Conservation (phyloP, 2,113 vertebrate species). For the Saccopteryx bilineata region DNA sequence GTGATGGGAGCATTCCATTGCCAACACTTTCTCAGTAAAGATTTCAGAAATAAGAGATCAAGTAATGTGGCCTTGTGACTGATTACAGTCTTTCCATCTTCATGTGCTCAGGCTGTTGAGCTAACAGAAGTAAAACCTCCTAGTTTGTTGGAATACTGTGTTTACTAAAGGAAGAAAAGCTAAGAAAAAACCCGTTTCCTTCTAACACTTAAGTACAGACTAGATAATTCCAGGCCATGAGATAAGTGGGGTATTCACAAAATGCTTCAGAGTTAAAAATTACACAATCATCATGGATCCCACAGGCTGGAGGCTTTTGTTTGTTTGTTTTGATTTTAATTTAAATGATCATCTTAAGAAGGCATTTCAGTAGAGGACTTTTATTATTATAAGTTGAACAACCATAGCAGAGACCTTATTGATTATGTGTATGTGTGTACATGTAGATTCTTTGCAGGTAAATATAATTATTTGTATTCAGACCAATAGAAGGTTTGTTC, state of each 20-base stretch:
- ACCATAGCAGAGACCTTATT: not conserved
- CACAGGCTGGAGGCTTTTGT: not conserved
- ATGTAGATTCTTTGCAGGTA: not conserved
- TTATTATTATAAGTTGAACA: not conserved
- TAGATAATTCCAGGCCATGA: not conserved
- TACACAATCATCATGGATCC: not conserved
- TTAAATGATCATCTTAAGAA: conserved; percentile 48
- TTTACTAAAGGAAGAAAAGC: conserved; percentile 46
- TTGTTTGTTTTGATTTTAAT: not conserved
- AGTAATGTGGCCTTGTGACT: not conserved
- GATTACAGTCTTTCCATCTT: not conserved
- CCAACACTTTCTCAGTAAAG: not conserved
- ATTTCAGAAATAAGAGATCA: conserved; percentile 32
- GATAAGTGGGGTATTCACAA: not conserved
- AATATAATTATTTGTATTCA: conserved; percentile 50
- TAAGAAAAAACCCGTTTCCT: not conserved
- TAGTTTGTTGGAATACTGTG: conserved; percentile 50
- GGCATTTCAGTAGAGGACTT: not conserved
- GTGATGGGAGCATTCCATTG: not conserved
- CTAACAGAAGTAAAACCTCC: not conserved
- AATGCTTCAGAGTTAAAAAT: not conserved
- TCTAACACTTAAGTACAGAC: conserved; percentile 30
- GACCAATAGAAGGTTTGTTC: conserved; percentile 31
- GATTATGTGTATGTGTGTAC: not conserved
- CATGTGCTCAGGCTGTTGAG: not conserved